Percentiles rank a stretch among this genome's conserved stretches.
Conservation (phyloP, 2,797 vertebrate species). For the Taeniopygia guttata region DNA sequence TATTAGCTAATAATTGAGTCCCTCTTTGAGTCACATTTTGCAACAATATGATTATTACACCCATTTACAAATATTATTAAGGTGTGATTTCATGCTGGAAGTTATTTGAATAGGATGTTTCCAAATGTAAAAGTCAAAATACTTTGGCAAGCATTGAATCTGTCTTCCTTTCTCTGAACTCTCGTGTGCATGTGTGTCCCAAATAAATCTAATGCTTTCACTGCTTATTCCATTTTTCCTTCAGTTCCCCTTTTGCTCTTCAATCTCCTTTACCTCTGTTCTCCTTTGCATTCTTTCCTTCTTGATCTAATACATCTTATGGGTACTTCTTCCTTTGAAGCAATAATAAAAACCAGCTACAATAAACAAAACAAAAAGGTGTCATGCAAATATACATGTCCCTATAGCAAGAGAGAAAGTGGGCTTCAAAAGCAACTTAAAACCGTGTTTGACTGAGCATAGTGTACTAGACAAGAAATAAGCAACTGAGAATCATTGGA, state of each 20-base stretch:
- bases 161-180: background rate
- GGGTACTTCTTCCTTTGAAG: background rate
- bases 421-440: background rate
- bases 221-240: background rate
- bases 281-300: background rate
- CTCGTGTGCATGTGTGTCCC: no score
- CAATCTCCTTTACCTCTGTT: background rate
- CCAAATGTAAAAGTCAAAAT: background rate
- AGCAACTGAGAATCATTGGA: background rate
- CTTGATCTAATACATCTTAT: background rate
- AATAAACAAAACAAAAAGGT: background rate
- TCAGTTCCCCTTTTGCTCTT: background rate
- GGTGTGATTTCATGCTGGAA: background rate
- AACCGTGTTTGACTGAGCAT: background rate
- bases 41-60: background rate
- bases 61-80: background rate
- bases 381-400: accelerated
- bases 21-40: background rate
- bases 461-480: background rate
- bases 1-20: background rate
- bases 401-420: background rate
- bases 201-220: background rate
- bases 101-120: background rate
- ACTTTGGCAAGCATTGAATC: accelerated
- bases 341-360: background rate